These are phyloP conservation scores for Drosophila niveifrons DNA, from an alignment of 2,888 invertebrate genomes.

Conservation along the genomic window DNA sequence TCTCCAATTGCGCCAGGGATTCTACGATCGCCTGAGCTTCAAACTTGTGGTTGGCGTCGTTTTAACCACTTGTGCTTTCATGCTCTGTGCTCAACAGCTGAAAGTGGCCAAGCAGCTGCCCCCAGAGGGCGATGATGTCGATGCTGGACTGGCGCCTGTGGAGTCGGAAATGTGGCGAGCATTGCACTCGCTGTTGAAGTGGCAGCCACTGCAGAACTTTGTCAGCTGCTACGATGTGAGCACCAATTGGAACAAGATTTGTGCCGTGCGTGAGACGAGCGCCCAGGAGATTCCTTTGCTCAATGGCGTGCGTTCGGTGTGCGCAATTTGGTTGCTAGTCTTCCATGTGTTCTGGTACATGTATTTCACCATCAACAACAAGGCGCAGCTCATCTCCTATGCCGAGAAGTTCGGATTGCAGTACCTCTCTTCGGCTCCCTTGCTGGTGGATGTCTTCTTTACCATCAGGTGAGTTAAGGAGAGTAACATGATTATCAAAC, in stretches of 20 bases:
- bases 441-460: constrained; percentile 85
- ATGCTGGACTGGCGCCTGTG: constrained; percentile 59
- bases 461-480: constrained; percentile 82
- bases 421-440: constrained; percentile 84
- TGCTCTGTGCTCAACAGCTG: constrained; percentile 72
- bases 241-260: constrained; percentile 75
- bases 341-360: constrained; percentile 85
- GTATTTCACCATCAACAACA: constrained; percentile 85
- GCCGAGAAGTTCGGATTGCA: constrained; percentile 81
- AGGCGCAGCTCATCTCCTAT: constrained; percentile 82
- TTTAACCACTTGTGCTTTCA: constrained; percentile 72
- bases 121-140: constrained; percentile 21
- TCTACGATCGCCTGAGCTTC: constrained; percentile 80
- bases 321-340: constrained; percentile 83
- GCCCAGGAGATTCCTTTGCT: constrained; percentile 83
- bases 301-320: constrained; percentile 84
- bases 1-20: constrained; percentile 78
- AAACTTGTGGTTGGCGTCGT: constrained; percentile 76
- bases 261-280: constrained; percentile 64
- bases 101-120: constrained; percentile 49
- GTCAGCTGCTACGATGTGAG: constrained; percentile 83
- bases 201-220: constrained; percentile 66
- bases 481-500: neutral
- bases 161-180: constrained; percentile 68
- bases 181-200: constrained; percentile 56